Evolutionary conservation across 2,797 vertebrate genomes (phyloP), one percentile per base, ranked within the genome.

Genomic region (Gymnothorax javanicus): DNA sequence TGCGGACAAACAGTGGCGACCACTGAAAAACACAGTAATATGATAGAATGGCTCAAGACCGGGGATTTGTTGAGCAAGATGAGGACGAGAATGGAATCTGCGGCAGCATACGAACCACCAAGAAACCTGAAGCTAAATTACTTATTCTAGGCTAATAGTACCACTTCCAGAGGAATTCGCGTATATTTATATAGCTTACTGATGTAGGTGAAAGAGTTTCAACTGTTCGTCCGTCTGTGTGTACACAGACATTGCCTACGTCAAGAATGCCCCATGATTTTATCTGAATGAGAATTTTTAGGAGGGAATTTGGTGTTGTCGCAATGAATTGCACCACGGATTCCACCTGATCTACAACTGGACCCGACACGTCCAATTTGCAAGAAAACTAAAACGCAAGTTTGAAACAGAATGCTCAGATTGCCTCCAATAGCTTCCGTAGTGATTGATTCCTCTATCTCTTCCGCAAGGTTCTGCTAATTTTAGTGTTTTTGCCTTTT

Each of bases 261-360:
- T 89, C 87, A 84, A 89, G 88, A 86, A 25, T 27, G 64, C 81
- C 60, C 79, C 77, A 62, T 79, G 77, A 71, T 77, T 86, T 81
- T 85, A 59, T 91, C 86, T 91, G 84, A 89, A 88, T 90, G 89
- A 85, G 81, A 88, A 86, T 86, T 87, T 94, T 93, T 88, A 88
- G 91, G 87, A 69, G 59, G 92, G 89, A 89, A 67, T 92, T 93
- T 92, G 88, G 88, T 92, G 92, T 87, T 95, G 94, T 94, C 95
- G 94, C 92, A 94, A 91, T 94, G 94, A 95, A 92, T 91, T 89
- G 93, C 94, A 93, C 91, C 93, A 92, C 93, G 94, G 92, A 92
- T 92, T 92, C 92, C 87, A 87, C 91, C 93, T 89, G 91, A 90
- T 85, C 89, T 88, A 90, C 33, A 89, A 59, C 91, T 92, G 93